Base-by-base conservation (phyloP, 2,113 vertebrate species). In the Rhynchomys soricoides region DNA sequence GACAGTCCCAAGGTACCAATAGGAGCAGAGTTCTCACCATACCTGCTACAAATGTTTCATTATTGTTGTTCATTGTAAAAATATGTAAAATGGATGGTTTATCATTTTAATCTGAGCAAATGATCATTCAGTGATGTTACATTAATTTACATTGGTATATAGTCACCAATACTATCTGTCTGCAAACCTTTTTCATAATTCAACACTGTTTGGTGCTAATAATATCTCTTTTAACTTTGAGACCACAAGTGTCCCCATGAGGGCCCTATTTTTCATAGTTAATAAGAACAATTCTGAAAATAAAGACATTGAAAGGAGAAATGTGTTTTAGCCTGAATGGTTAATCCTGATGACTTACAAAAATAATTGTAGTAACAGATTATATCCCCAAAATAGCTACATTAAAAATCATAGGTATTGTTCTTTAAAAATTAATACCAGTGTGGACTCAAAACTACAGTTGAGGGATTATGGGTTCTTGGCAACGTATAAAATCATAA, bases 361-460 rank as follows among this genome's bases (percentile, higher is more conserved):
- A 55, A 73, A 91, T 11, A 81, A 85, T 59, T 78, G 55, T 0
- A 85, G 68, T 75, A 19, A 73, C 73, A 91, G 81, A 86, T 79
- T 48, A 48, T 83, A 7, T 24, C 15, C 57, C 3, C 62, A 94
- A 92, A 94, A 31, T 79, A 91, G 0, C 11, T 29, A 66, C 34
- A 83, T 43, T 86, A 75, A 91, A 97, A 93, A 83, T 57, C 52
- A 64, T 15, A 3, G 7, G 7, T 21, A 93, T 26, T 50, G 9
- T 83, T 96, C 89, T 64, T 94, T 83, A 86, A 83, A 91, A 96
- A 93, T 50, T 68, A 93, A 68, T 73, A 40, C 22, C 22, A 66
- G 57, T 29, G 21, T 71, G 19, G 70, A 70, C 11, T 91, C 43
- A 64, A 89, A 90, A 96, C 50, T 86, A 48, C 4, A 74, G 24